phyloP scores from a whole-genome alignment of 2,797 vertebrate species.

The Gobio occitaniae region DNA sequence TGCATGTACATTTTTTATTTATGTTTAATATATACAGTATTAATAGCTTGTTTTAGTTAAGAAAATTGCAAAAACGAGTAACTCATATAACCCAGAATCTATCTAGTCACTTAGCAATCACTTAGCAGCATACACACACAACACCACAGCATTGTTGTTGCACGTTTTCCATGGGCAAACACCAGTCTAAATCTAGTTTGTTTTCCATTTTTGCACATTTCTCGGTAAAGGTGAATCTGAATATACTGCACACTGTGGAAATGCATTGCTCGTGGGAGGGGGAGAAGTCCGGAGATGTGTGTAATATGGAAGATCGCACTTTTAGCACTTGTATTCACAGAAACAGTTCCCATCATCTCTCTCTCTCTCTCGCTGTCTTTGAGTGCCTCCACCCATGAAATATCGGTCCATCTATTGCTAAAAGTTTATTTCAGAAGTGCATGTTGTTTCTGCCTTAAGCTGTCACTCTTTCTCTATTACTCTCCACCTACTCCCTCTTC shows the following conservation, averaged over 20 bases:
- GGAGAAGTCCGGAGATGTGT: background rate
- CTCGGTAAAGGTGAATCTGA: background rate
- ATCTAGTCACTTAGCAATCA: background rate
- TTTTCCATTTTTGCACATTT: background rate
- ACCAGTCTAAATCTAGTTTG: background rate
- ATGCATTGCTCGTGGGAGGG: background rate
- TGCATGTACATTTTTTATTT: too few species aligned
- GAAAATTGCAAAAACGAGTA: background rate
- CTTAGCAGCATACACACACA: background rate
- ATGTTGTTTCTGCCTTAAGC: background rate
- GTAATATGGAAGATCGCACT: constrained; percentile 14
- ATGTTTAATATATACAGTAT: too few species aligned
- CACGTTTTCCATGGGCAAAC: background rate
- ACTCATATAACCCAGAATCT: background rate
- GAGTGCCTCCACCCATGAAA: background rate
- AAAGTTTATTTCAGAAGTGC: constrained; percentile 15
- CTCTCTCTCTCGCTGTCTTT: background rate
- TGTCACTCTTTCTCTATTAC: background rate
- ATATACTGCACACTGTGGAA: background rate
- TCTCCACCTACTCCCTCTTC: background rate
- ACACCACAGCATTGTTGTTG: background rate
- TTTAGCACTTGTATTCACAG: constrained; percentile 30
- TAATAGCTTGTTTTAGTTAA: background rate
- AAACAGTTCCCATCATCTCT: background rate
- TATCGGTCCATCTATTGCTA: background rate